Percentiles rank a stretch among this genome's conserved stretches.
These are phyloP conservation scores for Ceramica pisi DNA, from an alignment of 2,888 invertebrate species.

Conservation along the genomic window DNA sequence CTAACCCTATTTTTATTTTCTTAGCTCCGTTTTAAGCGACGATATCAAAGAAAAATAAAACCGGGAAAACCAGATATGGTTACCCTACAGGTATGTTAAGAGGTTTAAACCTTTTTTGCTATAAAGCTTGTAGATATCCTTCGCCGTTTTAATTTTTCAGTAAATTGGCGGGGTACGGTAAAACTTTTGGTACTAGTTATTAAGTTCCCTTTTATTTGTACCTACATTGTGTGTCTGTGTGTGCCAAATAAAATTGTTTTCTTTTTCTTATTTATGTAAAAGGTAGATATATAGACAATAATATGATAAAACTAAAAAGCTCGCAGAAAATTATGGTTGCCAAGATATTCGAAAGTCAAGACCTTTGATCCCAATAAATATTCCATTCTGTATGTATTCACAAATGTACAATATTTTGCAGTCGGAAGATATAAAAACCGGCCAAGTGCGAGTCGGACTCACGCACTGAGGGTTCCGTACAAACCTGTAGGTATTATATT, in stretches of 20 bases:
- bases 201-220: too few species aligned
- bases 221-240: too few species aligned
- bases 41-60: constrained; percentile 90
- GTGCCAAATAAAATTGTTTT: too few species aligned
- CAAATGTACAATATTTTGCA: not conserved
- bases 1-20: constrained; percentile 31
- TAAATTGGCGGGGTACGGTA: not conserved
- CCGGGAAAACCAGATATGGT: constrained; percentile 89
- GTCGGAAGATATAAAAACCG: not conserved
- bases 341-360: not conserved
- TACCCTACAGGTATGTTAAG: constrained; percentile 82
- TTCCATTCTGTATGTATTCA: not conserved
- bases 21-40: constrained; percentile 90
- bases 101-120: not conserved
- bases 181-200: too few species aligned
- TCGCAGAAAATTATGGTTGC: not conserved
- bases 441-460: too few species aligned
- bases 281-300: not conserved
- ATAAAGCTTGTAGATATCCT: not conserved
- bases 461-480: too few species aligned
- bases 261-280: too few species aligned
- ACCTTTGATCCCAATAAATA: not conserved
- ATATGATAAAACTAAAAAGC: not conserved
- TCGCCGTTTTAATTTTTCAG: not conserved
- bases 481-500: too few species aligned